Evolutionary conservation across 2,888 invertebrate species (phyloP).

Genomic region (Harpalus rubripes): DNA sequence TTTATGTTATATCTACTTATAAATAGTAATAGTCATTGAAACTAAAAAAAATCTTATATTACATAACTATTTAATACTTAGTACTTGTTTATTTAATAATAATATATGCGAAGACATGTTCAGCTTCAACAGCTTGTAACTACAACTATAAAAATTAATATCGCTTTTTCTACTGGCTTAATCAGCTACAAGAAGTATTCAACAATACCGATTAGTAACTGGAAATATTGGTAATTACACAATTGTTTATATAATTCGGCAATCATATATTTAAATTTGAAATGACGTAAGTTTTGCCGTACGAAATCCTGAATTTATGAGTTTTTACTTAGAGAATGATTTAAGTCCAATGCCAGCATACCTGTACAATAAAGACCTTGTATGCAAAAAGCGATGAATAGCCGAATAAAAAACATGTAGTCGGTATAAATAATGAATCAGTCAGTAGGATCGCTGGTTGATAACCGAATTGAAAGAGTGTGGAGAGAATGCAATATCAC

Average conservation of each 20-base stretch:
- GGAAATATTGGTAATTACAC: background rate
- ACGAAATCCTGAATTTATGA: background rate
- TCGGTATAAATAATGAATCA: slow-evolving; percentile 40
- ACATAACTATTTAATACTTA: no score
- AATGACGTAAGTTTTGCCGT: background rate
- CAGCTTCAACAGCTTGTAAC: background rate
- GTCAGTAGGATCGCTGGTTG: slow-evolving; percentile 42
- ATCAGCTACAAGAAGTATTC: background rate
- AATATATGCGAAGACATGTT: background rate
- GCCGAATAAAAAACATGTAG: slow-evolving; percentile 17
- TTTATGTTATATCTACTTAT: no score
- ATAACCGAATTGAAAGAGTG: slow-evolving; percentile 35
- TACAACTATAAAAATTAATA: no score
- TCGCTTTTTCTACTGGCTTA: background rate
- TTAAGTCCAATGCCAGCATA: background rate
- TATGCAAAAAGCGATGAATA: slow-evolving; percentile 30
- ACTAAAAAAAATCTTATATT: no score
- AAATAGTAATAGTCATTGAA: no score
- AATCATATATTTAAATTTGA: background rate
- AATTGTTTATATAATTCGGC: no score
- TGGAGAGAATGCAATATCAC: slow-evolving; percentile 42
- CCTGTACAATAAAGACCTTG: background rate
- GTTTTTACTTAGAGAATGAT: background rate
- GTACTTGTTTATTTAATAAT: no score
- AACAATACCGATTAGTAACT: background rate